Evolutionary conservation across 2,888 invertebrate species (phyloP), one percentile per base, ranked within the genome.

Genomic region (Chymomyza caudatula): DNA sequence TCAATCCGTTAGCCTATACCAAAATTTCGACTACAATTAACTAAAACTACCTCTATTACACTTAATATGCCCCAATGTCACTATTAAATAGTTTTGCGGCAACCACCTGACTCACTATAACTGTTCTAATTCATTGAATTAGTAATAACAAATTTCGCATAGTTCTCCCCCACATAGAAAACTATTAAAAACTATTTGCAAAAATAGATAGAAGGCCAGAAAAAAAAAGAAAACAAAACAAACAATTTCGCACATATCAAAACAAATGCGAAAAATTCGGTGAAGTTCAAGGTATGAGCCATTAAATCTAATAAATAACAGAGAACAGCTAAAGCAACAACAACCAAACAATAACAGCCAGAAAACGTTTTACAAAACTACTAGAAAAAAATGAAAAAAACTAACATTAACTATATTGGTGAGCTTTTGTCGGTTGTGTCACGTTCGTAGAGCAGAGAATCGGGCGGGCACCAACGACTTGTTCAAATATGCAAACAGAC

Each of bases 231-330:
- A 22, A 60, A 25, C 42, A 60, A 54, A 15, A 60, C 44, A 19
- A 66, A 60, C 25, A 71, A 47, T 57, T 72, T 71, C 65, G 60
- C 66, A 81, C 63, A 77, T 68, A 82, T 79, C 83, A 86, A 83
- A 86, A 85, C 80, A 86, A 85, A 85, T 81, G 67, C 69, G 74
- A 67, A 86, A 88, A 87, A 87, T 87, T 84, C 84, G 87, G 88
- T 88, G 88, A 88, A 88, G 88, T 88, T 88, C 88, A 88, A 88
- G 88, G 88, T 88, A 79, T 86, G 63, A 71, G 77, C 74, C 71
- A 84, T 79, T 83, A 71, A 69, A 79, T 69, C 37, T 73, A 64
- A 52, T 65, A 69, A 54, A 68, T 43, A 71, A 66, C 29, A 67
- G 62, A 51, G 65, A 67, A 64, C 3, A 60, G 37, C 23, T 47